Evolutionary conservation across 2,888 invertebrate genomes (phyloP).

Genomic region (Phengaris alcon): DNA sequence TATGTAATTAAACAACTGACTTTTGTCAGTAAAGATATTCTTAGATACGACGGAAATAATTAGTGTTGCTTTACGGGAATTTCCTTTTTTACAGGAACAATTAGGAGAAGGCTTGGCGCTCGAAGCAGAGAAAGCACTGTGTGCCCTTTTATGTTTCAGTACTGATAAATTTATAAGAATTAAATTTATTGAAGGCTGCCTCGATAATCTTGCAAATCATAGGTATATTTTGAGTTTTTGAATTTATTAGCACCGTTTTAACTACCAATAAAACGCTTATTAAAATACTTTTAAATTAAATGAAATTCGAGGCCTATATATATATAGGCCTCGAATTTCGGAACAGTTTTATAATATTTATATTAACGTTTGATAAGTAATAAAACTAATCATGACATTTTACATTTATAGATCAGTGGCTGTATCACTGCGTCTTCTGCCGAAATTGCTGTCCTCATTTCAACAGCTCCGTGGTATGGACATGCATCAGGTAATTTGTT

Average conservation of each 20-base stretch:
- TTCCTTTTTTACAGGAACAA: constrained; percentile 79
- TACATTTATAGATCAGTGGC: constrained; percentile 85
- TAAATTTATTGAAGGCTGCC: constrained; percentile 96
- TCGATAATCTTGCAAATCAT: constrained; percentile 92
- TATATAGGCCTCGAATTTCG: too few species aligned
- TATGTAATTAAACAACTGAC: background rate
- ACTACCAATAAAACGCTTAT: too few species aligned
- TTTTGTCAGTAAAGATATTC: too few species aligned
- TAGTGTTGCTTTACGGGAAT: background rate
- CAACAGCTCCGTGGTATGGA: constrained; percentile 93
- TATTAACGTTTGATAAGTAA: constrained; percentile 18
- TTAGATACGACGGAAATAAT: too few species aligned
- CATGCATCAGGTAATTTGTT: constrained; percentile 83
- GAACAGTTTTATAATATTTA: background rate
- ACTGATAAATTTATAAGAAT: constrained; percentile 93
- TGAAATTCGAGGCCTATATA: too few species aligned
- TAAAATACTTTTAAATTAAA: too few species aligned
- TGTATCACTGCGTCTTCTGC: constrained; percentile 91
- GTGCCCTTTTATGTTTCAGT: constrained; percentile 92
- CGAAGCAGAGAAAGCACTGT: constrained; percentile 96
- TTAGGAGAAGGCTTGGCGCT: constrained; percentile 93
- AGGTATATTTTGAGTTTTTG: constrained; percentile 64
- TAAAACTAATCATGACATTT: background rate
- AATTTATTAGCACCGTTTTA: too few species aligned
- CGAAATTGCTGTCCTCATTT: constrained; percentile 94